A percentile compares a stretch with the other conserved stretches of the same genome.
These are phyloP conservation scores for Rhadinocentrus ornatus DNA, from an alignment of 2,797 vertebrate species.

Conservation along the genomic window DNA sequence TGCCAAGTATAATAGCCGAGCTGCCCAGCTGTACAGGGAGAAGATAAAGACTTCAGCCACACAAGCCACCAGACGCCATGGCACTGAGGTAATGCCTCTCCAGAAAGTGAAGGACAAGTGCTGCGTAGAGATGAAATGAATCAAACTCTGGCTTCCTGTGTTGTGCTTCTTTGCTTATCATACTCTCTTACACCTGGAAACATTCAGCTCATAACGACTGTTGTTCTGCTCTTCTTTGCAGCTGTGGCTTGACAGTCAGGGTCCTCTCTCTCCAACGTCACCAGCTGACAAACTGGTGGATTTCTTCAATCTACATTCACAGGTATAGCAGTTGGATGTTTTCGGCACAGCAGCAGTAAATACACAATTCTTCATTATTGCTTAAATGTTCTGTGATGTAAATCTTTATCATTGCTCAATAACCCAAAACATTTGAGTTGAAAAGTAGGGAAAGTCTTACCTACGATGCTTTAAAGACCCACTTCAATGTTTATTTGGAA, in stretches of 20 bases:
- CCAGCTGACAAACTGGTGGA: conserved; percentile 89
- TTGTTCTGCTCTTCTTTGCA: conserved; percentile 55
- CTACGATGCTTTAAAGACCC: not conserved
- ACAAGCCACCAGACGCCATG: conserved; percentile 89
- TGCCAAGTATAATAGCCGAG: conserved; percentile 93
- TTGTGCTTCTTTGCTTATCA: not conserved
- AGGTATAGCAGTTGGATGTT: conserved; percentile 57
- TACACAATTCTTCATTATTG: too few species aligned
- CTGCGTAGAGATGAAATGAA: not conserved
- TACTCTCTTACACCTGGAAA: not conserved
- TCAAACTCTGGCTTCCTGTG: not conserved
- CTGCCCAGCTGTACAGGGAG: conserved; percentile 91
- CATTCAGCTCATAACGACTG: not conserved
- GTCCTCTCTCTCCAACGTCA: conserved; percentile 79
- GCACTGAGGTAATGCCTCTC: conserved; percentile 86
- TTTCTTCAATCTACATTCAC: conserved; percentile 90
- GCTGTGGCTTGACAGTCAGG: conserved; percentile 92
- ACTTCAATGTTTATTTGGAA: too few species aligned
- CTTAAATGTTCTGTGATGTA: not conserved
- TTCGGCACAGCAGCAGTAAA: not conserved
- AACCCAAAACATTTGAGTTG: not conserved
- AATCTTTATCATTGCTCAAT: not conserved
- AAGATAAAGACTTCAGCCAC: conserved; percentile 88
- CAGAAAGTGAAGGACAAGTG: not conserved
- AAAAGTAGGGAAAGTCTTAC: not conserved